These are phyloP conservation scores for Drosophila mercatorum DNA, from an alignment of 2,888 invertebrate genomes.

Conservation along the genomic window DNA sequence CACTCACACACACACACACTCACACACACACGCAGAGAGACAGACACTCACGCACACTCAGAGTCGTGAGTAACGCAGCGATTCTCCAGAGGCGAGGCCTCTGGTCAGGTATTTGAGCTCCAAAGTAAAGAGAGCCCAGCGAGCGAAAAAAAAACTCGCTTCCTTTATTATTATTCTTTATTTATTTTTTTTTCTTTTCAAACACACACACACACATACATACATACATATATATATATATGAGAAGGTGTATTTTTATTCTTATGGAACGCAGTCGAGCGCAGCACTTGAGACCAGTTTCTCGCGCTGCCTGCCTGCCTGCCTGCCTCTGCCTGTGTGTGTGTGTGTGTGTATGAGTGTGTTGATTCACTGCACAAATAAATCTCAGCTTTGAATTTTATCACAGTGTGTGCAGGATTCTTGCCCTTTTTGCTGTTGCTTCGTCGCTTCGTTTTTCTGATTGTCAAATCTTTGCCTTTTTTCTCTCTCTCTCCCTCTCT, in stretches of 20 bases:
- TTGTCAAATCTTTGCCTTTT: constrained; percentile 59
- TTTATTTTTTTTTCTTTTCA: constrained; percentile 61
- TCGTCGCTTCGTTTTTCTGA: constrained; percentile 55
- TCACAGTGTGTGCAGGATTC: constrained; percentile 66
- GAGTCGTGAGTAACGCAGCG: constrained; percentile 32
- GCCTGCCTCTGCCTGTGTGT: constrained; percentile 17
- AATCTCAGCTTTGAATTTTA: constrained; percentile 76
- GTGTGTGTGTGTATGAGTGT: constrained; percentile 36
- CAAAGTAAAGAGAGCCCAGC: constrained; percentile 37
- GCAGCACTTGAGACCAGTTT: constrained; percentile 78
- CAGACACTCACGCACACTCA: constrained; percentile 40
- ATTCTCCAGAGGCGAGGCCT: constrained; percentile 42
- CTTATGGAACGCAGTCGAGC: constrained; percentile 63
- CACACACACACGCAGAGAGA: constrained; percentile 26
- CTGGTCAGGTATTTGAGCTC: constrained; percentile 61
- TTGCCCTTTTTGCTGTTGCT: constrained; percentile 58
- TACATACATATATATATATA: constrained; percentile 5
- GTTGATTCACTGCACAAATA: constrained; percentile 79
- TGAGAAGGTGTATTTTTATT: constrained; percentile 65
- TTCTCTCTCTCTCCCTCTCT: constrained; percentile 5
- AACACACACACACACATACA: constrained; percentile 49
- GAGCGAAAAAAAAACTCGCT: constrained; percentile 49
- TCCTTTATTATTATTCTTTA: constrained; percentile 65
- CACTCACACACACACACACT: constrained; percentile 28
- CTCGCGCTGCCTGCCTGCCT: constrained; percentile 23